Evolutionary conservation across 2,797 vertebrate species (phyloP).

Genomic region (Trachurus trachurus): DNA sequence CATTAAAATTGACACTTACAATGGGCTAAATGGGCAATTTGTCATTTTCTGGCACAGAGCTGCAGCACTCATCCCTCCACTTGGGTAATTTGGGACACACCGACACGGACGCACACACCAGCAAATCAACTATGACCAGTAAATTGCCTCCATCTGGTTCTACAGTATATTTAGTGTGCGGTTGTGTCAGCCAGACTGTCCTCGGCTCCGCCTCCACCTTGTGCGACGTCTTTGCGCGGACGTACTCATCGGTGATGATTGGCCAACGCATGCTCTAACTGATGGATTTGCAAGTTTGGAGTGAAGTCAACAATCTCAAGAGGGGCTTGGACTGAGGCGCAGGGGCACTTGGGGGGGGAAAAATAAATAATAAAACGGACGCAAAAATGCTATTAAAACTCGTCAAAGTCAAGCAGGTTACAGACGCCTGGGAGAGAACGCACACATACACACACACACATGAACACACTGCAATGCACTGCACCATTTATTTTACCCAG

Average conservation of each 20-base stretch:
- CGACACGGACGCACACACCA: slow-evolving; percentile 31
- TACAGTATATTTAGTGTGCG: slow-evolving; percentile 53
- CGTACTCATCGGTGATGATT: slow-evolving; percentile 26
- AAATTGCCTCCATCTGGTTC: slow-evolving; percentile 76
- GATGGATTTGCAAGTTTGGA: slow-evolving; percentile 22
- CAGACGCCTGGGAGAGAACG: slow-evolving; percentile 24
- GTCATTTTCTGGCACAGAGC: slow-evolving; percentile 72
- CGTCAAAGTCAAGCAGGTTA: slow-evolving; percentile 45
- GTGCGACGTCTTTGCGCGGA: not conserved
- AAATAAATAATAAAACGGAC: slow-evolving; percentile 15
- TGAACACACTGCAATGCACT: not conserved
- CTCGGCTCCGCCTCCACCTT: slow-evolving; percentile 22
- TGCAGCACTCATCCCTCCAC: slow-evolving; percentile 67
- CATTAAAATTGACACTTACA: slow-evolving; percentile 75
- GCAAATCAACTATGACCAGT: slow-evolving; percentile 67
- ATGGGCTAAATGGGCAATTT: slow-evolving; percentile 79
- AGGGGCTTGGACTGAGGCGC: slow-evolving; percentile 1
- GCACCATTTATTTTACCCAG: not conserved
- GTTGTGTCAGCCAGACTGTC: slow-evolving; percentile 9
- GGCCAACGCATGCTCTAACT: not conserved
- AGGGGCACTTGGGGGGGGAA: not conserved
- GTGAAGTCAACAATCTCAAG: slow-evolving; percentile 29
- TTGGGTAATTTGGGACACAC: slow-evolving; percentile 65
- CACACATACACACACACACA: not conserved
- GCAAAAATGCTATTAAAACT: slow-evolving; percentile 32